These are phyloP conservation scores for Shinisaurus crocodilurus DNA, from an alignment of 2,113 vertebrate genomes.

Conservation along the genomic window DNA sequence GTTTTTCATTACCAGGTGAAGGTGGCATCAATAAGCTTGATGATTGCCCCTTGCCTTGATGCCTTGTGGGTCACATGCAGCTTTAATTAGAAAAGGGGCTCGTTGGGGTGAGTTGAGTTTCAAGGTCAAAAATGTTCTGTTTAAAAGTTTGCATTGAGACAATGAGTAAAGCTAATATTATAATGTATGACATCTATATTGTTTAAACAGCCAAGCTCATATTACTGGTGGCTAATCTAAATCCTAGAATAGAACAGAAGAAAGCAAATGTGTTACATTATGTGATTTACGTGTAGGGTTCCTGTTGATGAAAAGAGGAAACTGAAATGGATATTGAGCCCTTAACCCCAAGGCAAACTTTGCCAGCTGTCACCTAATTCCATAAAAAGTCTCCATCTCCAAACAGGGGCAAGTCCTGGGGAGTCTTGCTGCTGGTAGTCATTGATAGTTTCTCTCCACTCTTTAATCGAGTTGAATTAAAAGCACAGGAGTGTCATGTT, in stretches of 20 bases:
- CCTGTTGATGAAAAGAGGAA: conserved; percentile 48
- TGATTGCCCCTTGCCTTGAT: conserved; percentile 22
- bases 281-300: conserved; percentile 57
- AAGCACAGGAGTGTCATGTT: conserved; percentile 44
- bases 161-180: conserved; percentile 68
- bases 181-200: conserved; percentile 69
- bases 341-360: conserved; percentile 61
- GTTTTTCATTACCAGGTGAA: conserved; percentile 49
- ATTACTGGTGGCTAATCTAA: conserved; percentile 67
- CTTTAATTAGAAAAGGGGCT: conserved; percentile 55
- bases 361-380: conserved; percentile 63
- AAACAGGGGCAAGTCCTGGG: conserved; percentile 48
- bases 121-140: conserved; percentile 45
- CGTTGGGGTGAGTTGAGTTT: conserved; percentile 40
- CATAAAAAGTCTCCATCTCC: conserved; percentile 49
- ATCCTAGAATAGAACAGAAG: conserved; percentile 61
- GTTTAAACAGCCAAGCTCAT: conserved; percentile 61
- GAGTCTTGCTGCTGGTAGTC: conserved; percentile 14
- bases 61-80: conserved; percentile 32
- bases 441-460: conserved; percentile 50
- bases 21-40: conserved; percentile 48
- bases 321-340: conserved; percentile 48
- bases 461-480: conserved; percentile 37
- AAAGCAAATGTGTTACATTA: conserved; percentile 67
- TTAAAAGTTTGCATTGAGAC: conserved; percentile 60